Percentiles rank a stretch among this genome's conserved stretches.
phyloP scores from a whole-genome alignment of 2,888 invertebrate genomes.

The Vanessa cardui region DNA sequence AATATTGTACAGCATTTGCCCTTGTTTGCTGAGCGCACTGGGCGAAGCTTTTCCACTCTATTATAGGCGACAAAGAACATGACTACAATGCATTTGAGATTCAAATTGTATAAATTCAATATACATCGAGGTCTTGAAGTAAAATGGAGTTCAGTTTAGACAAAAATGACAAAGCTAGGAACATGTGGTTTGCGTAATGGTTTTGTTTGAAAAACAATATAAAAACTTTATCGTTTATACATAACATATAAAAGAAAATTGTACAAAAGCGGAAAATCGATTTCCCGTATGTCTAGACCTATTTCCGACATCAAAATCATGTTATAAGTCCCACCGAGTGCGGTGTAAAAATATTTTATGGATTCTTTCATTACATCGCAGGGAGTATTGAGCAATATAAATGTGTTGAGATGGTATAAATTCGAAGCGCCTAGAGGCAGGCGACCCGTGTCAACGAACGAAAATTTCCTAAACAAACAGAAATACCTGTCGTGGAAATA shows the following conservation, averaged over 20 bases:
- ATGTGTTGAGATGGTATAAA: slow-evolving; percentile 42
- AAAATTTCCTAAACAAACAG: slow-evolving; percentile 51
- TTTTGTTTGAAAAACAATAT: background rate
- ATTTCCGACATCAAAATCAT: slow-evolving; percentile 58
- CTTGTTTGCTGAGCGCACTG: slow-evolving; percentile 32
- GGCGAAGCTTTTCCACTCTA: slow-evolving; percentile 36
- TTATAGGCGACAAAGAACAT: slow-evolving; percentile 36
- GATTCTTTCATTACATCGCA: slow-evolving; percentile 14
- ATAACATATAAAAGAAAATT: background rate
- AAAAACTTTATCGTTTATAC: background rate
- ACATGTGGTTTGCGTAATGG: background rate
- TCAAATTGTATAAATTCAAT: slow-evolving; percentile 37
- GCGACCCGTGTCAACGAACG: slow-evolving; percentile 46
- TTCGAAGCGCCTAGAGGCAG: slow-evolving; percentile 48
- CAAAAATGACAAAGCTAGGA: background rate
- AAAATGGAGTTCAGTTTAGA: background rate
- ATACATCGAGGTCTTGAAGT: slow-evolving; percentile 2
- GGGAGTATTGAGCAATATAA: slow-evolving; percentile 20
- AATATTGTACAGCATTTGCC: slow-evolving; percentile 32
- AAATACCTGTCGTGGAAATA: slow-evolving; percentile 43
- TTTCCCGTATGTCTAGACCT: slow-evolving; percentile 76
- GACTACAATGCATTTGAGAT: slow-evolving; percentile 34
- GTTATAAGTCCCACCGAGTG: slow-evolving; percentile 34
- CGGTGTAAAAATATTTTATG: slow-evolving; percentile 15
- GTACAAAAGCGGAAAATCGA: slow-evolving; percentile 52